phyloP scores from a whole-genome alignment of 2,113 vertebrate species.

The Elanoides forficatus region DNA sequence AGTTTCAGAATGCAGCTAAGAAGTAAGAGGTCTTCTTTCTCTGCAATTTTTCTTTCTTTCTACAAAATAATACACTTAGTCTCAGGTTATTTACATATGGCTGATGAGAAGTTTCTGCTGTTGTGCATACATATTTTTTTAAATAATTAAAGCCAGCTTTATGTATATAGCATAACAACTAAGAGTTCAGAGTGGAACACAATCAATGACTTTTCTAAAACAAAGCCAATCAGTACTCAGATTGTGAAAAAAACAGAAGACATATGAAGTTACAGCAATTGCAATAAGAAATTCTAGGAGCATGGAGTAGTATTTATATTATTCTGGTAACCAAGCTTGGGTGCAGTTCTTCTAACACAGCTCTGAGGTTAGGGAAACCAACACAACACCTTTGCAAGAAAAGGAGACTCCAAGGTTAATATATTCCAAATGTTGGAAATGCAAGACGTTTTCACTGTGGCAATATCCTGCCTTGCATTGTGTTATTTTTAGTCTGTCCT shows the following conservation, averaged over 20 bases:
- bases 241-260: background rate
- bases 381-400: background rate
- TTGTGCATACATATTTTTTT: rapidly evolving
- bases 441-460: conserved; percentile 17
- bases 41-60: background rate
- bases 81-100: background rate
- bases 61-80: background rate
- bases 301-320: background rate
- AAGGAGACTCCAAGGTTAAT: conserved; percentile 5
- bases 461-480: conserved; percentile 13
- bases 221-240: background rate
- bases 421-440: conserved; percentile 24
- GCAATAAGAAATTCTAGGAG: background rate
- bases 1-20: background rate
- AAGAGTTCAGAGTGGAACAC: background rate
- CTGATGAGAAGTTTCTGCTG: background rate
- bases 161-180: background rate
- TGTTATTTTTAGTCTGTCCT: conserved; percentile 37
- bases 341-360: background rate
- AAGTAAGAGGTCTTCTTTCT: background rate
- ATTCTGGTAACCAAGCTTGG: background rate
- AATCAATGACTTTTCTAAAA: background rate
- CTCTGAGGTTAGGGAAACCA: background rate
- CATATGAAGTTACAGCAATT: background rate
- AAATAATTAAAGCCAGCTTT: background rate